These are phyloP conservation scores for Chrysomela aeneicollis DNA, from an alignment of 2,888 invertebrate genomes.

Conservation along the genomic window DNA sequence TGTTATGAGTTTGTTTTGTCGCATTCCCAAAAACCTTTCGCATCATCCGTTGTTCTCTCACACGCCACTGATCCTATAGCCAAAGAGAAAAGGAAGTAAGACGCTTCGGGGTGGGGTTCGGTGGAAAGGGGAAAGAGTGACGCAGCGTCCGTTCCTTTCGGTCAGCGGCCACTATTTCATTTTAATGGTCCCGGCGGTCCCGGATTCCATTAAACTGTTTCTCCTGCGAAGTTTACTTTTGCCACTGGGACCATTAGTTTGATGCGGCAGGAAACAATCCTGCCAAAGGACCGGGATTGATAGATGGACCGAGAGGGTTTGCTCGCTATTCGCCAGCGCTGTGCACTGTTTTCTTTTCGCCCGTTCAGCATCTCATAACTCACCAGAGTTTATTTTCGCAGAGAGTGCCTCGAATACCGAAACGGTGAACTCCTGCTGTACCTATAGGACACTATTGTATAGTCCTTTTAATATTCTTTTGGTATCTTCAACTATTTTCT, in stretches of 20 bases:
- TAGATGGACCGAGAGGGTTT: conserved; percentile 49
- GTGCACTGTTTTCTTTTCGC: conserved; percentile 24
- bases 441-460: too few relatives aligned
- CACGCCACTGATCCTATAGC: too few relatives aligned
- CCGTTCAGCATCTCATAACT: conserved; percentile 48
- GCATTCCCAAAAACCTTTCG: too few relatives aligned
- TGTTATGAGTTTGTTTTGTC: too few relatives aligned
- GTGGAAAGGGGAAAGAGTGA: conserved; percentile 33
- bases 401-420: not conserved
- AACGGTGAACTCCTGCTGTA: not conserved
- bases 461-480: too few relatives aligned
- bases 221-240: conserved; percentile 63
- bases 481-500: too few relatives aligned
- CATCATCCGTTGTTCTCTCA: too few relatives aligned
- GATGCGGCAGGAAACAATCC: conserved; percentile 65
- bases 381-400: conserved; percentile 34
- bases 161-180: conserved; percentile 64
- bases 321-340: conserved; percentile 4
- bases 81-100: not conserved
- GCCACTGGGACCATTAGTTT: conserved; percentile 63
- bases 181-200: conserved; percentile 67
- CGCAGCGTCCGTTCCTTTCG: conserved; percentile 46
- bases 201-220: conserved; percentile 68
- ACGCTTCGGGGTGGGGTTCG: not conserved
- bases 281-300: conserved; percentile 58